Percentiles rank a stretch among this genome's conserved stretches.
These are phyloP conservation scores for Calidris pugnax DNA, from an alignment of 2,113 vertebrate species.

Conservation along the genomic window DNA sequence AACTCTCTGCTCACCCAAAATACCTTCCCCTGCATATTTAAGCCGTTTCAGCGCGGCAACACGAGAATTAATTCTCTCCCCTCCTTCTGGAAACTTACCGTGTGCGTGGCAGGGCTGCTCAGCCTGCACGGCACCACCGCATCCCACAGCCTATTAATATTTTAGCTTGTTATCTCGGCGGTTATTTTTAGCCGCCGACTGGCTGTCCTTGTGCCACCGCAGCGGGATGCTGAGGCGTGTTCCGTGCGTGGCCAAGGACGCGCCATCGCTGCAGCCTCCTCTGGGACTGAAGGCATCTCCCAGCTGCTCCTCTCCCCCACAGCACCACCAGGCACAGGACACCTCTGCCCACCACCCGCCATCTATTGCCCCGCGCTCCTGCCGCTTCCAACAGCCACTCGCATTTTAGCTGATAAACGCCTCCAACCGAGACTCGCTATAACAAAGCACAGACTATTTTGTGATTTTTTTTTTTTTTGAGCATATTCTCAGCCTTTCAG, in stretches of 20 bases:
- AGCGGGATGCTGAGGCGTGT: background rate
- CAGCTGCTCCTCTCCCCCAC: background rate
- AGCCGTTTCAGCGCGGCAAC: background rate
- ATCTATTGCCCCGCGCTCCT: background rate
- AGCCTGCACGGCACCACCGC: background rate
- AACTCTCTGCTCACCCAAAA: slow-evolving; percentile 45
- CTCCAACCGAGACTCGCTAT: background rate
- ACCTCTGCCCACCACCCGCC: slow-evolving; percentile 4
- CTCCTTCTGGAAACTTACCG: background rate
- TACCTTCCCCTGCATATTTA: slow-evolving; percentile 1
- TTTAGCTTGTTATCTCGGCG: background rate
- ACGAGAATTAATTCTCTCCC: background rate
- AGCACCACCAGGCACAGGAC: background rate
- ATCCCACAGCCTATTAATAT: slow-evolving; percentile 19
- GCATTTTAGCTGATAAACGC: background rate
- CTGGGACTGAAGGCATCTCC: slow-evolving; percentile 17
- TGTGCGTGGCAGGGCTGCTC: background rate
- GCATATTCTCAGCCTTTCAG: background rate
- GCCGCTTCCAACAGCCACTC: background rate
- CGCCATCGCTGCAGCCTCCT: background rate
- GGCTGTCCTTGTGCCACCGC: background rate
- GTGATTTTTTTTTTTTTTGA: background rate
- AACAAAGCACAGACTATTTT: background rate
- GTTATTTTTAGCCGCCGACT: slow-evolving; percentile 18
- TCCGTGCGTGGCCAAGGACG: background rate